These are phyloP conservation scores for Pachyuromys duprasi DNA, from an alignment of 2,797 vertebrate genomes.

Conservation along the genomic window DNA sequence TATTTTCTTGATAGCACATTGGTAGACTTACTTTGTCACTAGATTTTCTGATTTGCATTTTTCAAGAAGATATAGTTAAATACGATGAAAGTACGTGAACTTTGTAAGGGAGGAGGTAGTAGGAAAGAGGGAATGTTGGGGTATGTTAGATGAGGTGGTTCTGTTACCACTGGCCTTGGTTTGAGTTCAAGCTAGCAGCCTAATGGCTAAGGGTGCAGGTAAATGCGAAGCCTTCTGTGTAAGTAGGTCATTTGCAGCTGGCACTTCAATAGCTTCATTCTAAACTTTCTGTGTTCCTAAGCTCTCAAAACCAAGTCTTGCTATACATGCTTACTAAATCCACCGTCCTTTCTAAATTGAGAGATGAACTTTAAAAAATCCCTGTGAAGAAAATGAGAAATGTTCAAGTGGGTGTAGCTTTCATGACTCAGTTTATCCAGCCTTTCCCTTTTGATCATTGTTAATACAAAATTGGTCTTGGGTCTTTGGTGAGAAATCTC, in stretches of 20 bases:
- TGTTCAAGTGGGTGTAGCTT: constrained; percentile 28
- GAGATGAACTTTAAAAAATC: constrained; percentile 46
- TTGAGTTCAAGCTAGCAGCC: constrained; percentile 16
- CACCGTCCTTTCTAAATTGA: constrained; percentile 33
- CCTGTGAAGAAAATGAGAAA: constrained; percentile 29
- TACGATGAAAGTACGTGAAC: background rate
- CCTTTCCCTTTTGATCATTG: constrained; percentile 62
- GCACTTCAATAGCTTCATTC: constrained; percentile 23
- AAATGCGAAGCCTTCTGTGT: constrained; percentile 56
- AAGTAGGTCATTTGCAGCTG: constrained; percentile 59
- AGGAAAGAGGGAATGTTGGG: constrained; percentile 45
- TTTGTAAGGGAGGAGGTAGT: background rate
- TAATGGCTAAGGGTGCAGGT: constrained; percentile 54
- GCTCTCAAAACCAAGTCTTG: background rate
- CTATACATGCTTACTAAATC: constrained; percentile 47
- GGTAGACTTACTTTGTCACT: background rate
- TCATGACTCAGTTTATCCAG: constrained; percentile 69
- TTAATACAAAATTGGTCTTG: constrained; percentile 72
- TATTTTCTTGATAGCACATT: constrained; percentile 29
- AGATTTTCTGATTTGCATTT: constrained; percentile 31
- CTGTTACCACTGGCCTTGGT: constrained; percentile 43
- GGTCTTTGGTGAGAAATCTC: constrained; percentile 73
- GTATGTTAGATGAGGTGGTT: background rate
- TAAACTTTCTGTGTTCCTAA: constrained; percentile 4
- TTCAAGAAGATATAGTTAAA: constrained; percentile 30